Evolutionary conservation across 2,888 invertebrate species (phyloP).

Genomic region (Parnassius glacialis): DNA sequence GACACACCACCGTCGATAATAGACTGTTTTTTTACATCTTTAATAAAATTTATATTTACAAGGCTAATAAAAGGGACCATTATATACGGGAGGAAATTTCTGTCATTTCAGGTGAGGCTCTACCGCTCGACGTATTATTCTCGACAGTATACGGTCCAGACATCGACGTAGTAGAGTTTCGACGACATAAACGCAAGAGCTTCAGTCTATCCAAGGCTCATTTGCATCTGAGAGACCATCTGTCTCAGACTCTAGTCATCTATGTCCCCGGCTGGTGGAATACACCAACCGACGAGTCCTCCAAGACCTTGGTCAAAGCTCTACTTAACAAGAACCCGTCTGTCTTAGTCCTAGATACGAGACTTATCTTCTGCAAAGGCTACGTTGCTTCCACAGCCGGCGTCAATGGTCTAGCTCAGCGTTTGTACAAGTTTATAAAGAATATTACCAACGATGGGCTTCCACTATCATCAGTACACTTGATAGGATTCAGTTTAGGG

Average conservation of each 20-base stretch:
- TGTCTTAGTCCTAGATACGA: slow-evolving; percentile 59
- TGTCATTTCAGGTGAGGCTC: slow-evolving; percentile 52
- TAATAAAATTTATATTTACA: no score
- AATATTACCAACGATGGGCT: slow-evolving; percentile 50
- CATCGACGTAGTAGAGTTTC: slow-evolving; percentile 52
- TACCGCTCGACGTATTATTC: slow-evolving; percentile 58
- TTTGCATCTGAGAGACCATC: slow-evolving; percentile 37
- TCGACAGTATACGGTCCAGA: slow-evolving; percentile 43
- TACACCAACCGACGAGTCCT: slow-evolving; percentile 60
- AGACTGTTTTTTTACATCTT: no score
- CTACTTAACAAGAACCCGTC: slow-evolving; percentile 48
- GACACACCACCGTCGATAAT: no score
- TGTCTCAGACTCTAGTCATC: slow-evolving; percentile 41
- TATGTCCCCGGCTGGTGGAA: slow-evolving; percentile 74
- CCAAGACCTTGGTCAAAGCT: slow-evolving; percentile 51
- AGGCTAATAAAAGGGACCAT: no score
- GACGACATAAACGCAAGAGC: slow-evolving; percentile 33
- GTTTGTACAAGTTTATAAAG: slow-evolving; percentile 49
- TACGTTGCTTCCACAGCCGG: slow-evolving; percentile 60
- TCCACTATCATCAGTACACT: slow-evolving; percentile 70
- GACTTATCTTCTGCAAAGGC: slow-evolving; percentile 57
- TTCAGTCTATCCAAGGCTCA: slow-evolving; percentile 48
- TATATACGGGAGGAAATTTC: neutral
- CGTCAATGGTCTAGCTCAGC: slow-evolving; percentile 52
- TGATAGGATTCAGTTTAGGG: slow-evolving; percentile 83